Evolutionary conservation across 2,113 vertebrate species (phyloP), one percentile per base, ranked within the genome.

Genomic region (Monarcha castaneiventris): DNA sequence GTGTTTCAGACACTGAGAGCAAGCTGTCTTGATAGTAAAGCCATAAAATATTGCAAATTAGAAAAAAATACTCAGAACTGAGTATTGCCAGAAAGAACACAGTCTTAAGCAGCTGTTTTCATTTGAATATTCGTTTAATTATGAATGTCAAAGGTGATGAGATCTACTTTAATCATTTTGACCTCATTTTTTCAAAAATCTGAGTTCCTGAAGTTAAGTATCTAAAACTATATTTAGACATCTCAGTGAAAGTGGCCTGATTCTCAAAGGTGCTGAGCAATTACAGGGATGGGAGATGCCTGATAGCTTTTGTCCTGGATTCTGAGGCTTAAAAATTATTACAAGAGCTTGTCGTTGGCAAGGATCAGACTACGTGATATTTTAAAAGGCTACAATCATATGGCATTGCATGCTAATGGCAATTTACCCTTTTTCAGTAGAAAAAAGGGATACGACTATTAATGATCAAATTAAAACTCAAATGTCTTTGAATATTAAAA

Each of bases 251-350:
- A 89, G 44, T 61, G 72, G 20, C 76, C 90, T 89, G 73, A 51
- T 95, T 93, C 89, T 92, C 56, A 52, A 84, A 96, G 76, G 61
- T 93, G 74, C 64, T 89, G 69, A 95, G 68, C 85, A 89, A 93
- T 78, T 95, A 78, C 23, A 68, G 37, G 59, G 43, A 43, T 54
- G 23, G 37, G 20, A 81, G 49, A 89, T 64, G 48, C 37, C 49
- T 54, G 73, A 58, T 75, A 49, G 32, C 7, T 75, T 89, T 92
- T 87, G 73, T 84, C 87, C 73, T 54, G 79, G 35, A 87, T 94
- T 90, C 56, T 23, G 44, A 73, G 30, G 32, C 58, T 86, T 78
- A 82, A 89, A 89, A 94, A 68, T 58, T 84, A 95, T 75, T 46
- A 26, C 26, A 32, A 68, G 75, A 52, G 10, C 18, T 67, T 92